A percentile compares a stretch with the other conserved stretches of the same genome.
These are phyloP conservation scores for Caradrina clavipalpis DNA, from an alignment of 2,888 invertebrate species.

Conservation along the genomic window DNA sequence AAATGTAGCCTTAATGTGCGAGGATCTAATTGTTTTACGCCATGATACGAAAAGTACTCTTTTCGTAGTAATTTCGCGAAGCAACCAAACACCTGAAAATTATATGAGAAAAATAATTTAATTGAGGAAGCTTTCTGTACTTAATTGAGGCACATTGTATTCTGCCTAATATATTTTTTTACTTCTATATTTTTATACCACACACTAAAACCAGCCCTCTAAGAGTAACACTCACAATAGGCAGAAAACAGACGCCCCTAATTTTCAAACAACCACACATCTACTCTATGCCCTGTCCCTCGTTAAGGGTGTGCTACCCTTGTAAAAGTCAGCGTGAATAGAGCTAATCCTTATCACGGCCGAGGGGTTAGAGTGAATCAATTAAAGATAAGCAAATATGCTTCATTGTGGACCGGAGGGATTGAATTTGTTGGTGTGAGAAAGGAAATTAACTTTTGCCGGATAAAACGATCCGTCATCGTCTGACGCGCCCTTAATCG, in stretches of 20 bases:
- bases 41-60: no score
- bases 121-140: no score
- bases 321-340: conserved; percentile 91
- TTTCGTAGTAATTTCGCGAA: no score
- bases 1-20: no score
- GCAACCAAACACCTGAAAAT: no score
- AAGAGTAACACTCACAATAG: conserved; percentile 33
- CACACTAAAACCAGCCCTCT: background rate
- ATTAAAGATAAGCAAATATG: conserved; percentile 91
- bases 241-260: conserved; percentile 35
- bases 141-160: background rate
- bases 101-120: no score
- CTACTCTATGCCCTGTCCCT: conserved; percentile 77
- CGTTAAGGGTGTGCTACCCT: conserved; percentile 88
- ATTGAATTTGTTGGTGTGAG: conserved; percentile 87
- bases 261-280: background rate
- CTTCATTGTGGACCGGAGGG: conserved; percentile 80
- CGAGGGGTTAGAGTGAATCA: conserved; percentile 89
- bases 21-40: no score
- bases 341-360: conserved; percentile 88
- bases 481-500: conserved; percentile 76
- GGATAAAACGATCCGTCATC: conserved; percentile 86
- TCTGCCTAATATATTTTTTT: background rate
- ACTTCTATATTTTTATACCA: background rate
- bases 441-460: conserved; percentile 88